Base-by-base conservation (phyloP, 2,888 invertebrate species). In the Acronicta psi region DNA sequence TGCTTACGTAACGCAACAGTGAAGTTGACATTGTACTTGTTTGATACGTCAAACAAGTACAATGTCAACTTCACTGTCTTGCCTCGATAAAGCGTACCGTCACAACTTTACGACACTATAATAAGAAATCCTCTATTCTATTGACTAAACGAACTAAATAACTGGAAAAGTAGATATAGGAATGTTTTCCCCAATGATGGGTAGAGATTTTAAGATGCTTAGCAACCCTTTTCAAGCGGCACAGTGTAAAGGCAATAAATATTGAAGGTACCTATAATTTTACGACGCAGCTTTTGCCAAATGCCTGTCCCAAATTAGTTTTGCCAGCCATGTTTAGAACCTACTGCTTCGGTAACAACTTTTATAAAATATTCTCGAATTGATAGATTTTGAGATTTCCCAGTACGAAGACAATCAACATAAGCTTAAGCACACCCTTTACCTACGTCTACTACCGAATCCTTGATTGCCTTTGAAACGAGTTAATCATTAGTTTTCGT, bases 1-100 rank as follows among this genome's bases (percentile, higher is more conserved):
- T 45, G 41, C 57, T 69, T 71, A 71, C 57, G 59, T 69, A 73
- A 71, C 69, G 18, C 25, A 20, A 16, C 7, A 51, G 53, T 47
- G 38, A 55, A 55, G 51, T 59, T 68, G 62, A 51, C 57, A 68
- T 49, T 61, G 55, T 60, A 42, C 18, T 62, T 50, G 51, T 59
- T 49, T 50, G 47, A 64, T 49, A 44, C n/a, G n/a, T n/a, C n/a
- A n/a, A n/a, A n/a, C n/a, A n/a, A n/a, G n/a, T n/a, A n/a, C n/a
- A n/a, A n/a, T n/a, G n/a, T n/a, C n/a, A n/a, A n/a, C n/a, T n/a
- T n/a, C n/a, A n/a, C n/a, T 51, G 72, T 42, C 55, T 57, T 23
- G 55, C 38, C 49, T 57, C 18, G 47, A 53, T 51, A 53, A 57
- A 68, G 57, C 40, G 6, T n/a, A 17, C 25, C 44, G 16, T 34